Evolutionary conservation across 37 sponge, comb jelly and placozoan species (phyloP), one percentile per base, ranked within the genome.

Genomic region (Haliclona indistincta): DNA sequence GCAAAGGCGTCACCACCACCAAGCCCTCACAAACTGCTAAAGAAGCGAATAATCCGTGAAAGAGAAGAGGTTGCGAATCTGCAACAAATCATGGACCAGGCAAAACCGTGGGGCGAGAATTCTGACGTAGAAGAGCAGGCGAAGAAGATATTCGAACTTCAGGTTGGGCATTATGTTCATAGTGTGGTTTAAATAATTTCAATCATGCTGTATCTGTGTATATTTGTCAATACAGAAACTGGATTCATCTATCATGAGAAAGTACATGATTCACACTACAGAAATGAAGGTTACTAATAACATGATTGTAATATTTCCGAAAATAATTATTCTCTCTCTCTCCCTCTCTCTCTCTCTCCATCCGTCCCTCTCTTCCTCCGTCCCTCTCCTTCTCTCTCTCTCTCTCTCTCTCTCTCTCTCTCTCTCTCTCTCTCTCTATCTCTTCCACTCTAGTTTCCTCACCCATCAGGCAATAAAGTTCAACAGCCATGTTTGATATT

Each of bases 401-500:
- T 20, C 26, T 25, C 26, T 13, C 20, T 28, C 20, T 61, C 10
- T 29, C 60, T 17, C 25, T 20, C 44, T 15, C 17, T 32, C 26
- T 61, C 15, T 17, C 51, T 17, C 51, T 47, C 10, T 47, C 26
- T 61, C 28, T 25, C 63, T 11, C 63, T 61, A 47, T 47, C 51
- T 47, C 15, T 10, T 47, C 51, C 15, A 37, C 42, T 56, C 4
- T 38, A 83, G 84, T 83, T 75, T 37, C 58, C 84, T 4, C 40
- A 63, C 23, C 35, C 41, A 20, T 35, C 38, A 39, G 74, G 74
- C 54, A 34, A 43, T 20, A 35, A 13, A 13, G 43, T 20, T 13
- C 77, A 76, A 0, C 30, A 60, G 3, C 60, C 61, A 33, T 84
- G 84, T 76, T 49, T 76, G 26, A 77, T 49, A 17, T 76, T 60